Evolutionary conservation across 1,140 invertebrate species (phyloP).

Genomic region (Calliopsis andreniformis): DNA sequence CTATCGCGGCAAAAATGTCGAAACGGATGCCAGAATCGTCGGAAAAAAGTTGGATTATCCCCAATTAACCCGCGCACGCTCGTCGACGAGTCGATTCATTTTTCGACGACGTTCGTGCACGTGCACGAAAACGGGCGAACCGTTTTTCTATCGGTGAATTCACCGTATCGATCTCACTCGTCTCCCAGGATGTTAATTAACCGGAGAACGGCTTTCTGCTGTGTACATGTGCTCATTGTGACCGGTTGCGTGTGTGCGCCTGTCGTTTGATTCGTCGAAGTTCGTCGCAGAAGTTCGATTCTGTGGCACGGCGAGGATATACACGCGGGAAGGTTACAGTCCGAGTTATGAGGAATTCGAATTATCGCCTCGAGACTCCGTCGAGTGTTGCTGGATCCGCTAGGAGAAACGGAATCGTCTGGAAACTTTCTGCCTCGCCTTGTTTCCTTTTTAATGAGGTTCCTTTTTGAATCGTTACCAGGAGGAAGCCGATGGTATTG

Average conservation of each 20-base stretch:
- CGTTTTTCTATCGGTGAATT: slow-evolving; percentile 1
- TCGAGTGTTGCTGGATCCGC: background rate
- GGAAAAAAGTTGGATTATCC: slow-evolving; percentile 23
- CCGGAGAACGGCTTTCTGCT: background rate
- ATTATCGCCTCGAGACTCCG: background rate
- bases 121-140: background rate
- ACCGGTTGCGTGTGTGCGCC: background rate
- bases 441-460: background rate
- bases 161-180: background rate
- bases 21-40: background rate
- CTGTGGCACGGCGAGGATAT: background rate
- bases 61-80: slow-evolving; percentile 29
- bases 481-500: too few relatives aligned
- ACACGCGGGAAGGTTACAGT: background rate
- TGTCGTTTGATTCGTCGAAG: background rate
- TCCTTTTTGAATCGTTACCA: background rate
- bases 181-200: slow-evolving; percentile 25
- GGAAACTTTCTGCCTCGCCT: background rate
- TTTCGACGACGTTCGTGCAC: slow-evolving; percentile 1
- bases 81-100: slow-evolving; percentile 3
- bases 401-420: too few relatives aligned
- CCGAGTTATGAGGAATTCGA: slow-evolving; percentile 10
- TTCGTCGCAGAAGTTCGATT: background rate
- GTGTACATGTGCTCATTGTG: too few relatives aligned
- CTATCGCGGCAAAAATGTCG: background rate